Percentiles rank a stretch among this genome's conserved stretches.
Conservation (phyloP, 2,113 vertebrate species). For the Cercocebus atys region DNA sequence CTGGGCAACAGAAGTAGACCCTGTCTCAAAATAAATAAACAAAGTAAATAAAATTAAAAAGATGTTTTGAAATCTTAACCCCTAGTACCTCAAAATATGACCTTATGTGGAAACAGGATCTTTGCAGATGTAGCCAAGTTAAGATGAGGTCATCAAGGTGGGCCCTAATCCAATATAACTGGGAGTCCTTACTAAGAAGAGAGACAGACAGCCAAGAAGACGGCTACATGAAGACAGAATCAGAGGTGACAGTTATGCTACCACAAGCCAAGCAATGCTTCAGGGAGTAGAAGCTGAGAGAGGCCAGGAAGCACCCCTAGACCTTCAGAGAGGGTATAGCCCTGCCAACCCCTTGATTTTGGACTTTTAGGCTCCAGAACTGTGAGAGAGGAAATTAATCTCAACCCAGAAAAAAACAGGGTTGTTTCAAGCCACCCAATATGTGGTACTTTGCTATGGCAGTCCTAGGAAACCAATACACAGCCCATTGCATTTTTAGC, state of each 20-base stretch:
- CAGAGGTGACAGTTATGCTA: neutral
- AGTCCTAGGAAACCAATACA: neutral
- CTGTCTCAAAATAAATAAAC: no score
- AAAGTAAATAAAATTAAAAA: neutral
- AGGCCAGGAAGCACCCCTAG: neutral
- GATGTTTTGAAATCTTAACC: neutral
- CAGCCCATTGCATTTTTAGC: neutral
- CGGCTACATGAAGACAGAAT: neutral
- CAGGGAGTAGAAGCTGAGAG: neutral
- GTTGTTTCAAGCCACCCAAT: neutral
- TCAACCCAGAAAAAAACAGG: neutral
- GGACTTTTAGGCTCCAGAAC: neutral
- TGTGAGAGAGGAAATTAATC: neutral
- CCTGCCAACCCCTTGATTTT: neutral
- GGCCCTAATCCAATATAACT: neutral
- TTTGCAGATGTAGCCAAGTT: neutral
- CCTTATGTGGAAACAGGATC: neutral
- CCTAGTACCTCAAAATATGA: neutral
- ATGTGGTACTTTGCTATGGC: neutral
- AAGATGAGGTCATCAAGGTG: neutral
- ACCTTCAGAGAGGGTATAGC: neutral
- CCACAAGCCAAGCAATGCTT: neutral
- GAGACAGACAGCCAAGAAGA: neutral
- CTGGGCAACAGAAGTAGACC: no score
- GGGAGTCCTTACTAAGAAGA: neutral